phyloP scores from a whole-genome alignment of 2,797 vertebrate species.

The Merluccius polli region DNA sequence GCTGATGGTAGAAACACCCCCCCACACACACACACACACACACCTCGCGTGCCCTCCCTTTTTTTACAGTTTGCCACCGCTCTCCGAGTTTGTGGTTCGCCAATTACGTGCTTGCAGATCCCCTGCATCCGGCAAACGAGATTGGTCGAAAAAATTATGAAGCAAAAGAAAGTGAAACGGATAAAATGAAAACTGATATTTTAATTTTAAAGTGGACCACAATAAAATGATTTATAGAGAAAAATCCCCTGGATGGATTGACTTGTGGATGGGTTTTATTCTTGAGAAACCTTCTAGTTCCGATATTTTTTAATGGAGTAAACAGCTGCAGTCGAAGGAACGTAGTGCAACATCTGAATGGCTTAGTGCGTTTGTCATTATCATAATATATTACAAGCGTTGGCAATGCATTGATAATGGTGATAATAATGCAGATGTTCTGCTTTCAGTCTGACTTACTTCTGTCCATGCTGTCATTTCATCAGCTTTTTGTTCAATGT shows the following conservation, averaged over 20 bases:
- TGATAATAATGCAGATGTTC: neutral
- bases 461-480: neutral
- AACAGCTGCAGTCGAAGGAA: neutral
- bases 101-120: no score
- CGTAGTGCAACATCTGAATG: no score
- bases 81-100: no score
- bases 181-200: neutral
- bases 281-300: neutral
- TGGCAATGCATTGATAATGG: neutral
- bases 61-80: no score
- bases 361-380: no score
- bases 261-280: neutral
- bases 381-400: neutral
- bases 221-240: neutral
- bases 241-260: neutral
- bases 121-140: no score
- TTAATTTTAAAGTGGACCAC: neutral
- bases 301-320: neutral
- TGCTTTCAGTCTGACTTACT: neutral
- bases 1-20: conserved; percentile 79
- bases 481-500: neutral
- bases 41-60: no score
- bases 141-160: no score
- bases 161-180: neutral
- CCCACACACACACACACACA: neutral